Evolutionary conservation across 2,113 vertebrate genomes (phyloP).

Genomic region (Nothocercus nigrocapillus): DNA sequence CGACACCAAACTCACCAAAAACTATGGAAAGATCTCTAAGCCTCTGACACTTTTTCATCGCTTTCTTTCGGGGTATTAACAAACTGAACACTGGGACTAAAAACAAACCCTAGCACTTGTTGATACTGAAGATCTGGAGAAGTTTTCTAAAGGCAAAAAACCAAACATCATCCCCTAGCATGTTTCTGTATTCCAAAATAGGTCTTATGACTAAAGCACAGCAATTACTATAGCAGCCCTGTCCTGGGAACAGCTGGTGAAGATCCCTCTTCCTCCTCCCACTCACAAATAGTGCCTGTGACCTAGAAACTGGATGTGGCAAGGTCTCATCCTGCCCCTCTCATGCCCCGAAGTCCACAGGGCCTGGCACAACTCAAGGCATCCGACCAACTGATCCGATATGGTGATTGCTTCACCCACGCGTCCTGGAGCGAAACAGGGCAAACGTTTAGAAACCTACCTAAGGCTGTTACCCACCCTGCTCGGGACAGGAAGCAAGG

Average conservation of each 20-base stretch:
- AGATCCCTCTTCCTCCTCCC: neutral
- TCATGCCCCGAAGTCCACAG: neutral
- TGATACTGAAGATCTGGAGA: neutral
- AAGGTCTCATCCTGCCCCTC: neutral
- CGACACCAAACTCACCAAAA: constrained; percentile 17
- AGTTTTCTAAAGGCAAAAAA: neutral
- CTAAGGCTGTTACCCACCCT: constrained; percentile 21
- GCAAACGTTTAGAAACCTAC: constrained; percentile 27
- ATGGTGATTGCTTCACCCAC: neutral
- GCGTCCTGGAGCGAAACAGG: constrained; percentile 10
- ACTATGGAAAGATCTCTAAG: neutral
- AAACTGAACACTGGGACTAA: neutral
- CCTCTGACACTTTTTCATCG: neutral
- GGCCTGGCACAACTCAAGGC: constrained; percentile 3
- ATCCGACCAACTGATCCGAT: neutral
- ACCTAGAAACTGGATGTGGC: neutral
- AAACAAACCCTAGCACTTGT: neutral
- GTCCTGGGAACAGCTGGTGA: neutral
- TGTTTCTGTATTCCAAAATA: neutral
- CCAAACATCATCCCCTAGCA: neutral
- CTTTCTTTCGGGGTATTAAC: neutral
- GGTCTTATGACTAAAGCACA: neutral
- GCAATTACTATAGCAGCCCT: neutral
- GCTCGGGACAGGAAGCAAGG: constrained; percentile 29
- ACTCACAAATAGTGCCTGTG: neutral